phyloP scores from a whole-genome alignment of 92 coral and sea anemone species.

The Virgularia gustaviana region DNA sequence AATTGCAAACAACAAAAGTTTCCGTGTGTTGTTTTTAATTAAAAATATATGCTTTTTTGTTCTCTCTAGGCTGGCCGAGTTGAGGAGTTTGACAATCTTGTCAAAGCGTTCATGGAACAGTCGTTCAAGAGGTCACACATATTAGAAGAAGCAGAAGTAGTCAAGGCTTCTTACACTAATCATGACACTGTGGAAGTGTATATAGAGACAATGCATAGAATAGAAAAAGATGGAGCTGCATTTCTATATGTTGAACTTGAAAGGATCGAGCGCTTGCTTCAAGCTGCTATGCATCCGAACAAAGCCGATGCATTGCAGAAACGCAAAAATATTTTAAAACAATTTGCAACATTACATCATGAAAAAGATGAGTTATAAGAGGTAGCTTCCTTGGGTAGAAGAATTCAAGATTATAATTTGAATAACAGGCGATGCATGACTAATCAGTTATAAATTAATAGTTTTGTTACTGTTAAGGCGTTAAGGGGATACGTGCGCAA shows the following conservation, averaged over 20 bases:
- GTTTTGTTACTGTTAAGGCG: too few relatives aligned
- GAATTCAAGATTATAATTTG: too few relatives aligned
- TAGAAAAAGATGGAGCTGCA: conserved; percentile 64
- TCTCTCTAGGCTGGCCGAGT: conserved; percentile 77
- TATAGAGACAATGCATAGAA: conserved; percentile 67
- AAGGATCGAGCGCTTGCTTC: conserved; percentile 83
- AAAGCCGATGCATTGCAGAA: conserved; percentile 87
- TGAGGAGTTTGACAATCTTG: conserved; percentile 72
- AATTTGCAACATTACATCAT: conserved; percentile 75
- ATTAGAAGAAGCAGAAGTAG: conserved; percentile 48
- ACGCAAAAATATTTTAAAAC: conserved; percentile 78
- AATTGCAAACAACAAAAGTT: too few relatives aligned
- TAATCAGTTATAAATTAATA: too few relatives aligned
- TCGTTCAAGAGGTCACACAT: conserved; percentile 66
- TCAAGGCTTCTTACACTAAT: conserved; percentile 47
- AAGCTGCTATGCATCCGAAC: conserved; percentile 82
- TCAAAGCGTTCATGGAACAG: conserved; percentile 74
- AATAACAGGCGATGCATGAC: too few relatives aligned
- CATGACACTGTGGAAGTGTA: conserved; percentile 73
- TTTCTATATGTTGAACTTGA: conserved; percentile 66
- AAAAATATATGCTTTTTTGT: too few relatives aligned
- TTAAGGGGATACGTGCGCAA: too few relatives aligned
- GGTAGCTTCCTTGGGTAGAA: too few relatives aligned
- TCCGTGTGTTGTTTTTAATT: too few relatives aligned
- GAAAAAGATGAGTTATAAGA: conserved; percentile 82